Base-by-base conservation (phyloP, 23 tunicate genomes). In the Ciona savignyi region DNA sequence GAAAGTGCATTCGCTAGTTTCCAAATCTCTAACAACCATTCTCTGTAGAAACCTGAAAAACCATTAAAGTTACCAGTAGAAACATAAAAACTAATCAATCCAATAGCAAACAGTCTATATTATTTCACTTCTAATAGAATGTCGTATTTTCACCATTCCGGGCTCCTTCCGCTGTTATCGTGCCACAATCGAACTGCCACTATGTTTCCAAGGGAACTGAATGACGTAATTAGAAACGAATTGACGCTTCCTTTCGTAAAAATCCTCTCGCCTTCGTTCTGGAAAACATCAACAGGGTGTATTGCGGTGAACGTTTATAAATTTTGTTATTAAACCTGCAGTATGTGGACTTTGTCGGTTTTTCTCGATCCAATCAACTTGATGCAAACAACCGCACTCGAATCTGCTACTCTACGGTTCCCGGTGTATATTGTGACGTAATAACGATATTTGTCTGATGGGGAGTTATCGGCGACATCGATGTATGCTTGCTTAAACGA, bases 371-470 rank as follows among this genome's bases (percentile, higher is more conserved):
- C 93, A 32, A 65, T 62, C 65, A 86, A 28, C 0, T 28, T 67
- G 29, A 86, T 51, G 2, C 80, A 83, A 32, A 86, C 93, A 34
- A 77, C 80, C 20, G 93, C 76, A 1, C 77, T 74, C 9, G 81
- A 70, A 2, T 85, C 77, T 6, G 93, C 77, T 11, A 33, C 1
- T 2, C 65, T 70, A 23, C 86, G 71, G 63, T 69, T 80, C 2
- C 93, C 93, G 51, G 93, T 86, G 74, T 34, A 86, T 3, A 86
- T 63, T 66, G 81, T 75, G 68, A 86, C 81, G 34, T 33, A 75
- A 80, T 86, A 86, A 35, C 75, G 65, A 31, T 74, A 74, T n/a
- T 60, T 26, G 29, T 80, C 73, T 21, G 24, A 11, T 1, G 93
- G 77, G 26, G 24, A 62, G 34, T 75, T 80, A 63, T 86, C 93